Evolutionary conservation across 2,888 invertebrate species (phyloP), one percentile per base, ranked within the genome.

Genomic region (Drosophila infuscata): DNA sequence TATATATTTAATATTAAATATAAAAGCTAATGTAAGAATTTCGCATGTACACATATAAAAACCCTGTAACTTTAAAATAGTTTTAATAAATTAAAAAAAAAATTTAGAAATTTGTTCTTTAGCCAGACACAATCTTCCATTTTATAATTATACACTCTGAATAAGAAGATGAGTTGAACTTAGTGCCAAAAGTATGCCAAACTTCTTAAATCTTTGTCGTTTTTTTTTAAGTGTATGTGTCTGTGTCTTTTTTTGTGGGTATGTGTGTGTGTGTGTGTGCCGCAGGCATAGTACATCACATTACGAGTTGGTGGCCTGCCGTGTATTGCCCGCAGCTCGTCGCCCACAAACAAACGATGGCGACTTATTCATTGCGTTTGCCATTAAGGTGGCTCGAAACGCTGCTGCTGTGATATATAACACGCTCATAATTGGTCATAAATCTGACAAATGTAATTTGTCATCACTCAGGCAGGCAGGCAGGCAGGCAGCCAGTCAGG

Each of bases 391-490:
- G 82, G 87, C 88, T 79, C 81, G 66, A 71, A 71, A 25, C 11
- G 83, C 71, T 65, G 52, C 30, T 38, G 57, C 53, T 87, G 91
- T 90, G 91, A 91, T 89, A 91, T 91, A 92, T 91, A 91, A 91
- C 91, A 91, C 91, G 90, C 91, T 90, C 91, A 91, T 91, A 91
- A 92, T 91, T 91, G 91, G 91, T 91, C 92, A 91, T 91, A 92
- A 92, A 91, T 92, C 92, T 91, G 91, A 91, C 92, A 91, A 91
- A 90, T 86, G 91, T 91, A 92, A 91, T 91, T 92, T 91, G 91
- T 91, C 91, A 92, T 91, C 91, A 89, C 91, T 91, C 91, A 88
- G 91, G 91, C 90, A 83, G 89, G 88, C 76, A 76, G 81, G 81
- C 74, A 52, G 66, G 1, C 20, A 43, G 56, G n/a, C 30, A 51